These are phyloP conservation scores for Gadus macrocephalus DNA, from an alignment of 2,113 vertebrate species.

Conservation along the genomic window DNA sequence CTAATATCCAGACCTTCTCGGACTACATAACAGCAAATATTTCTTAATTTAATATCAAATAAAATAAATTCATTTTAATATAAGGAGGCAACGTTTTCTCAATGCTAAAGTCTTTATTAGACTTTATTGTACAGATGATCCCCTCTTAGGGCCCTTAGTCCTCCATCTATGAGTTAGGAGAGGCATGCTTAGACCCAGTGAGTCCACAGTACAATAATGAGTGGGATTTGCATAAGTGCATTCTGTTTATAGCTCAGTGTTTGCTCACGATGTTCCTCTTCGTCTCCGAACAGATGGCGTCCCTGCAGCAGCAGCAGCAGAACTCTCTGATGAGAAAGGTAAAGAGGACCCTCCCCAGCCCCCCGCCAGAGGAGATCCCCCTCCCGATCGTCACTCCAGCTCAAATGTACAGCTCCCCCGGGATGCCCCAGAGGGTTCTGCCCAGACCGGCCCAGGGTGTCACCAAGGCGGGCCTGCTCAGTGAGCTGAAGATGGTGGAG, in stretches of 20 bases:
- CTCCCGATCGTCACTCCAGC: constrained; percentile 85
- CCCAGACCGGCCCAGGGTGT: constrained; percentile 75
- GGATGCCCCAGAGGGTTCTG: constrained; percentile 79
- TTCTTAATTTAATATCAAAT: constrained; percentile 22
- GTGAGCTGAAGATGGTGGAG: constrained; percentile 92
- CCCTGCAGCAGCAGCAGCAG: constrained; percentile 89
- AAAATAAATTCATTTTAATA: constrained; percentile 1
- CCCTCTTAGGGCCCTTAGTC: constrained; percentile 20
- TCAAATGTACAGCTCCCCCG: constrained; percentile 85
- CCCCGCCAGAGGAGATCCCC: constrained; percentile 89
- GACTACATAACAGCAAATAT: not conserved
- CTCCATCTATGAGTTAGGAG: constrained; percentile 7
- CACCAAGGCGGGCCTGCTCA: constrained; percentile 90
- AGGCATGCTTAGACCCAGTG: constrained; percentile 25
- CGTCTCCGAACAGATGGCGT: constrained; percentile 78
- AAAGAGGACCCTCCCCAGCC: constrained; percentile 96
- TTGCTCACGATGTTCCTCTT: constrained; percentile 51
- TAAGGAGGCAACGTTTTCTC: not conserved
- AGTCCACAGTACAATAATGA: constrained; percentile 46
- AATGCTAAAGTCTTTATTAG: constrained; percentile 12
- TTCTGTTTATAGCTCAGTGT: constrained; percentile 55
- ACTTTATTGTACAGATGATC: constrained; percentile 17
- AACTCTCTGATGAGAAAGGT: constrained; percentile 93
- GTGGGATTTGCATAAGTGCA: constrained; percentile 51
- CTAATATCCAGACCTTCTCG: too few relatives aligned